Evolutionary conservation across 2,113 vertebrate species (phyloP), one percentile per base, ranked within the genome.

Genomic region (Otis tarda): DNA sequence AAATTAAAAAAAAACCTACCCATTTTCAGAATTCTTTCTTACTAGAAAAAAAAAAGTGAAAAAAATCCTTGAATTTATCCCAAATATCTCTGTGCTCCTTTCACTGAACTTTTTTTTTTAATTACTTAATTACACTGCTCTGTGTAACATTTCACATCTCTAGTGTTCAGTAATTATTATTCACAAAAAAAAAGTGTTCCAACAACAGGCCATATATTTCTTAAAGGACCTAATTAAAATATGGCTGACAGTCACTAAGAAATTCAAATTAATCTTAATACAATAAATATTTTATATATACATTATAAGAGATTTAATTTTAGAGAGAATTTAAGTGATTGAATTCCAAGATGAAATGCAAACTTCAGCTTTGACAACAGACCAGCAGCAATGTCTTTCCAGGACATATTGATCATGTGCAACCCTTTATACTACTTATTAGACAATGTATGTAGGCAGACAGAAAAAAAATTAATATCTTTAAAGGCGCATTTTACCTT

Each of bases 141-240:
- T 52, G 6, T 75, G 13, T 56, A 60, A 50, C 25, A 74, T 50
- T 50, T 50, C 10, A 50, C 49, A 50, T 33, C 18, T 80, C 18
- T 33, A 45, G 15, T 2, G 6, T 47, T 49, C 0, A 0, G 20
- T 37, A 57, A 35, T 56, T 53, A 30, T 47, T 4, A 61, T 53
- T 64, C 49, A 76, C 8, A 37, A 73, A 67, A 37, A 73, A 67
- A 70, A 64, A 45, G 2, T 14, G 18, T 73, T 87, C 21, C 35
- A 70, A 13, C 6, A 33, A 35, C 8, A 55, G 18, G 2, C 1
- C 5, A 4, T 20, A 6, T 50, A 45, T 67, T 83, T 86, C 50
- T 81, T 74, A 57, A 37, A 65, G 7, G 1, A 0, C 7, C 39
- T 57, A 52, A 49, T 43, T 74, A 79, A 63, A 82, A 63, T 24